These are phyloP conservation scores for Heliconius hermathena DNA, from an alignment of 1,140 invertebrate genomes.

Conservation along the genomic window DNA sequence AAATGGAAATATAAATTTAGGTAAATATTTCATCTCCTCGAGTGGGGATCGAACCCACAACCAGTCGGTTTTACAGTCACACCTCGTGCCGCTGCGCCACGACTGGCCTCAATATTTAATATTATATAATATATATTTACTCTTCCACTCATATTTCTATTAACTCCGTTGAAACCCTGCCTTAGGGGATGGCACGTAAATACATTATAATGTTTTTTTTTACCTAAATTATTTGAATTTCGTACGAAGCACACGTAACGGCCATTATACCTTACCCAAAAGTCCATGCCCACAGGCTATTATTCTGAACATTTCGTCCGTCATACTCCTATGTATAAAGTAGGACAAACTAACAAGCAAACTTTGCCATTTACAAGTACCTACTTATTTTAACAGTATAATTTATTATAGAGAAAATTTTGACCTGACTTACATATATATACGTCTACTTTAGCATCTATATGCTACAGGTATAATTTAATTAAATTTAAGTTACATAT, in stretches of 20 bases:
- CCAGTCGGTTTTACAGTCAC: too few species aligned
- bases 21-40: too few species aligned
- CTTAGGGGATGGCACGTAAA: neutral
- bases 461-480: too few species aligned
- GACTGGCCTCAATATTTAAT: too few species aligned
- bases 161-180: neutral
- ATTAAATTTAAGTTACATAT: too few species aligned
- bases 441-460: too few species aligned
- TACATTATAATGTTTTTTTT: neutral
- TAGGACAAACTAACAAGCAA: conserved; percentile 6
- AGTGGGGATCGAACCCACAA: too few species aligned
- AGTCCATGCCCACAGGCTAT: conserved; percentile 1
- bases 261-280: neutral
- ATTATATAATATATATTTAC: too few species aligned
- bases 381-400: neutral
- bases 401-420: neutral
- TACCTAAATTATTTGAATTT: neutral
- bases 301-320: conserved; percentile 7
- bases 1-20: too few species aligned
- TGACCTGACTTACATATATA: too few species aligned
- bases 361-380: neutral
- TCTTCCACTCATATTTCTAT: too few species aligned
- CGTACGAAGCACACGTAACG: neutral
- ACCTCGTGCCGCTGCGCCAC: too few species aligned
- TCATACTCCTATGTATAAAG: neutral